phyloP scores from a whole-genome alignment of 2,888 invertebrate genomes.

The Beris chalybata region DNA sequence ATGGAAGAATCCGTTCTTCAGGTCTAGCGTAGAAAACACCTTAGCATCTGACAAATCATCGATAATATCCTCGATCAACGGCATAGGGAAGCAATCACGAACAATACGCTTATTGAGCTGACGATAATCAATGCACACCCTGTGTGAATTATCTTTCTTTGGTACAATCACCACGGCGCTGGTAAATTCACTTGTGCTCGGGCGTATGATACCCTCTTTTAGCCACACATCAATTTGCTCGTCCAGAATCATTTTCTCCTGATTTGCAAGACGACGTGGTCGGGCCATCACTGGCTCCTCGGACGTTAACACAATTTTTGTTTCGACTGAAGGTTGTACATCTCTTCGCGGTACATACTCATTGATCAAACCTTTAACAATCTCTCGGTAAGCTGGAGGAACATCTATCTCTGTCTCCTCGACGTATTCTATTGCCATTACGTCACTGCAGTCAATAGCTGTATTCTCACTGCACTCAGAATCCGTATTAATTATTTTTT shows the following conservation, averaged over 20 bases:
- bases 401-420: too few species aligned
- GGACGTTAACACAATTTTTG: conserved; percentile 44
- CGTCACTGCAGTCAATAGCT: too few species aligned
- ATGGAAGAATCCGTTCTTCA: conserved; percentile 46
- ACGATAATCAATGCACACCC: conserved; percentile 50
- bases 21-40: conserved; percentile 39
- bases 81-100: conserved; percentile 46
- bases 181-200: conserved; percentile 45
- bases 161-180: conserved; percentile 40
- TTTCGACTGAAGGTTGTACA: conserved; percentile 27
- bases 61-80: conserved; percentile 48
- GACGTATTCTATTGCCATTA: too few species aligned
- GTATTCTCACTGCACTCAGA: too few species aligned
- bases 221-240: too few species aligned
- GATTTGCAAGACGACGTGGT: too few species aligned
- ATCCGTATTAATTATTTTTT: too few species aligned
- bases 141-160: conserved; percentile 27
- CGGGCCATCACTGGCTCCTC: conserved; percentile 43
- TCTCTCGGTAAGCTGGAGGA: too few species aligned
- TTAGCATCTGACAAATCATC: conserved; percentile 41
- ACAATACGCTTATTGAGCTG: conserved; percentile 46
- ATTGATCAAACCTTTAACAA: too few species aligned
- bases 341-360: too few species aligned
- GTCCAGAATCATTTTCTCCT: too few species aligned
- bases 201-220: too few species aligned